Base-by-base conservation (phyloP, 2,113 vertebrate genomes). In the Pungitius pungitius region DNA sequence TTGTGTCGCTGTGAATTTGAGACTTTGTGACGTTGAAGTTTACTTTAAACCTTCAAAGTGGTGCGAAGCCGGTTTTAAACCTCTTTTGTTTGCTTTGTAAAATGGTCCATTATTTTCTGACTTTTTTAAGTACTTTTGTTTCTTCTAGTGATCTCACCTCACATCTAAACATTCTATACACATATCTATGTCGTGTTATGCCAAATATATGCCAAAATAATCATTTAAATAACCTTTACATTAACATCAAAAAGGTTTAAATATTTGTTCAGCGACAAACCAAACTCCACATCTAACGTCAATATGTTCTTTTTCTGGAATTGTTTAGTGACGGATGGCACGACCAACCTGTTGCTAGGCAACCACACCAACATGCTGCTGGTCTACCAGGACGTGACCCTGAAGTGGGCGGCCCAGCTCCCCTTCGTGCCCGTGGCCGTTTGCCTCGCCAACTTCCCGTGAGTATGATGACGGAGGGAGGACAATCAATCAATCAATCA, bases 401-500 rank as follows among this genome's bases (percentile, higher is more conserved):
- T 99, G 82, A 97, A 95, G 90, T 99, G 98, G 98, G 97, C 95
- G 5, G 85, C 97, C 61, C 96, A 98, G 80, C 96, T 99, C 40
- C 79, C 96, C 33, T 95, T 94, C 1, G 54, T 95, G 75, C 96
- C 98, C 30, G 94, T 99, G 10, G 92, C 95, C 39, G 84, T 96
- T 10, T 94, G 93, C 75, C 88, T 99, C 58, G 96, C 94, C 0
- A 96, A 91, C 90, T 94, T 99, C 82, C 93, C 91, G 98, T 99
- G 94, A 96, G 98, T n/a, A n/a, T n/a, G n/a, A n/a, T n/a, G n/a
- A n/a, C n/a, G n/a, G n/a, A n/a, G n/a, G n/a, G n/a, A n/a, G n/a
- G n/a, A n/a, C n/a, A n/a, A n/a, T n/a, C n/a, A n/a, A n/a, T n/a
- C n/a, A n/a, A n/a, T n/a, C n/a, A n/a, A n/a, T n/a, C n/a, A n/a